Evolutionary conservation across 2,888 invertebrate species (phyloP).

Genomic region (Trilocha varians): DNA sequence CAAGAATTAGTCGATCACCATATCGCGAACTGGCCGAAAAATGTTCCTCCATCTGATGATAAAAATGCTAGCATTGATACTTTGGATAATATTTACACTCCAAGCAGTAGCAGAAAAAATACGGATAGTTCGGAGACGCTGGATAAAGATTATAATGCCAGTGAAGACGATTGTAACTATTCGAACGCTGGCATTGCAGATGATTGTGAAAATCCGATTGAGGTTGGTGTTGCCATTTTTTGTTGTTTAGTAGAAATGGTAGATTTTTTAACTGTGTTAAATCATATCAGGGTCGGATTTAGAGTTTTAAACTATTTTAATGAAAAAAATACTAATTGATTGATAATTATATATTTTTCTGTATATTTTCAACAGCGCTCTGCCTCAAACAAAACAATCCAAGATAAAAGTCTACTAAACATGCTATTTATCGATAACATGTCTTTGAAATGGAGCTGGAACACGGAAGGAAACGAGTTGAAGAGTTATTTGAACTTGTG

Average conservation of each 20-base stretch:
- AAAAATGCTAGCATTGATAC: slow-evolving; percentile 51
- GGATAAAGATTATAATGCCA: slow-evolving; percentile 50
- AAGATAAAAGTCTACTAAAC: slow-evolving; percentile 49
- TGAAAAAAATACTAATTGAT: too few species aligned
- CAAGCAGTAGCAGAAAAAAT: slow-evolving; percentile 56
- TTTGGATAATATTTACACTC: slow-evolving; percentile 48
- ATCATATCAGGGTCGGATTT: not conserved
- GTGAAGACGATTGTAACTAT: slow-evolving; percentile 57
- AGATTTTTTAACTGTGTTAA: slow-evolving; percentile 4
- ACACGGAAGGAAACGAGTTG: slow-evolving; percentile 70
- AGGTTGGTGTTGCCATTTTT: slow-evolving; percentile 28
- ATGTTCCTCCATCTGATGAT: slow-evolving; percentile 33
- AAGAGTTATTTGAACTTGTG: slow-evolving; percentile 75
- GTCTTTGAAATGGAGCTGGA: slow-evolving; percentile 61
- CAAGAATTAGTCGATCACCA: slow-evolving; percentile 59
- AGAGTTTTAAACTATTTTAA: too few species aligned
- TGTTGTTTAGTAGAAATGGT: slow-evolving; percentile 1
- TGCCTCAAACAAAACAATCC: slow-evolving; percentile 26
- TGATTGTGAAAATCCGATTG: slow-evolving; percentile 36
- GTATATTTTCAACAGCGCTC: slow-evolving; percentile 2
- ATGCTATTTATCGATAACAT: slow-evolving; percentile 62
- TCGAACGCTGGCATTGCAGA: slow-evolving; percentile 30
- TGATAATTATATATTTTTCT: not conserved
- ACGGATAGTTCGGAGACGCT: slow-evolving; percentile 59
- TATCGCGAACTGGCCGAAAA: slow-evolving; percentile 54